These are phyloP conservation scores for Leucophora obtusa DNA, from an alignment of 2,888 invertebrate genomes.

Conservation along the genomic window DNA sequence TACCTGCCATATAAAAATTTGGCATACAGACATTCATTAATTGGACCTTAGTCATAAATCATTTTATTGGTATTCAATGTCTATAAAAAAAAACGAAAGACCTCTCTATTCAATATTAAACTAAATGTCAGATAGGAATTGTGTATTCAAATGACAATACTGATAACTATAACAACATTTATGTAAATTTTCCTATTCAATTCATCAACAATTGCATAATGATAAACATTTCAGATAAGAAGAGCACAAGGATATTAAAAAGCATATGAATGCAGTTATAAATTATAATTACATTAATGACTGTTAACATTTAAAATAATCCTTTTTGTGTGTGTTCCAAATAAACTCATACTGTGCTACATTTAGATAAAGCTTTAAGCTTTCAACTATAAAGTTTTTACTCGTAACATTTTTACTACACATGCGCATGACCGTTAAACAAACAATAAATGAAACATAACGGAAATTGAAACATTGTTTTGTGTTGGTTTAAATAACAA, in stretches of 20 bases:
- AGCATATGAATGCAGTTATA: conserved; percentile 33
- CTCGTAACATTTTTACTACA: not conserved
- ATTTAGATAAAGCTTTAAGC: not conserved
- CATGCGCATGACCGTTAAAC: not conserved
- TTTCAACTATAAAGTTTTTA: not conserved
- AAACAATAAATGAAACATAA: not conserved
- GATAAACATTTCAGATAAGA: not conserved
- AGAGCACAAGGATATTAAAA: not conserved
- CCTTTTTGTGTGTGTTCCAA: conserved; percentile 21
- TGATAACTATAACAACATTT: conserved; percentile 11
- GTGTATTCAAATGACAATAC: conserved; percentile 13
- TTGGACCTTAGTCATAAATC: no score
- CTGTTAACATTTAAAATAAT: conserved; percentile 43
- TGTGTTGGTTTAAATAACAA: conserved; percentile 48
- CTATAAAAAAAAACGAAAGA: not conserved
- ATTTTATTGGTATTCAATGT: not conserved
- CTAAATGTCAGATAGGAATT: no score
- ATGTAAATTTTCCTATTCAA: not conserved
- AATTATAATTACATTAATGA: conserved; percentile 51
- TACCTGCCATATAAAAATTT: no score
- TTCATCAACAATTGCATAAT: conserved; percentile 19
- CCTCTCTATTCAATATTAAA: not conserved
- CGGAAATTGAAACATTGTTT: not conserved
- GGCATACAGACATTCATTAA: no score
- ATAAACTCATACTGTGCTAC: not conserved